Percentiles rank a stretch among this genome's conserved stretches.
Conservation (phyloP, 2,113 vertebrate species). For the Myiagra hebetior region DNA sequence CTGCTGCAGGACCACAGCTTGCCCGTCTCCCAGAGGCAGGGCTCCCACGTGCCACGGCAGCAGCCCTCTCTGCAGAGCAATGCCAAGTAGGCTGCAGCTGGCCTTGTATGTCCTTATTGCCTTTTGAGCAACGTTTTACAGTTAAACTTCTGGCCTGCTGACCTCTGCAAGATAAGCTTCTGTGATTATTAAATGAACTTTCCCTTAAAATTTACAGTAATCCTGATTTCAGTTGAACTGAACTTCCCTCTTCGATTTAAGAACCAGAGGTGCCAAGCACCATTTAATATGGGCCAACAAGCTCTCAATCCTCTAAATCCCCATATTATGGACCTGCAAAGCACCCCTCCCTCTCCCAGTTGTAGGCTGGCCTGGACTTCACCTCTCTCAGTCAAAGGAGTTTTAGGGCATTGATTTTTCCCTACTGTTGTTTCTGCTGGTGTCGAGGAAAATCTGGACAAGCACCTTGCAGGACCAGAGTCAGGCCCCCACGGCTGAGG, state of each 20-base stretch:
- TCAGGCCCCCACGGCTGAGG: neutral
- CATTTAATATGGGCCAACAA: neutral
- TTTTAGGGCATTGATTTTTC: neutral
- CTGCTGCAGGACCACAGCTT: neutral
- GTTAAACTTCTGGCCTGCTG: constrained; percentile 15
- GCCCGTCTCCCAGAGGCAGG: neutral
- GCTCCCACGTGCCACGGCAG: neutral
- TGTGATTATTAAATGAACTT: constrained; percentile 7
- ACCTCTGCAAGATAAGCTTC: neutral
- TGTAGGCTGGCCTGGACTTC: neutral
- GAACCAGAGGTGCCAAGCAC: neutral
- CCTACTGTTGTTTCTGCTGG: neutral
- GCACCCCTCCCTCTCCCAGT: neutral
- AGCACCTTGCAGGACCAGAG: neutral
- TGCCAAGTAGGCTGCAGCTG: neutral
- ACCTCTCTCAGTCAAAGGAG: neutral
- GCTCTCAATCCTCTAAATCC: neutral
- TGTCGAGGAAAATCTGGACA: rapidly evolving
- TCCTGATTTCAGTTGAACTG: neutral
- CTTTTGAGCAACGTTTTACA: neutral
- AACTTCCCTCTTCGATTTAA: neutral
- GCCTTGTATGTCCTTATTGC: neutral
- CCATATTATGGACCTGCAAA: neutral
- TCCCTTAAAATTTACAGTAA: neutral
- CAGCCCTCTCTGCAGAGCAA: neutral